Evolutionary conservation across 2,113 vertebrate species (phyloP).

Genomic region (Alligator mississippiensis): DNA sequence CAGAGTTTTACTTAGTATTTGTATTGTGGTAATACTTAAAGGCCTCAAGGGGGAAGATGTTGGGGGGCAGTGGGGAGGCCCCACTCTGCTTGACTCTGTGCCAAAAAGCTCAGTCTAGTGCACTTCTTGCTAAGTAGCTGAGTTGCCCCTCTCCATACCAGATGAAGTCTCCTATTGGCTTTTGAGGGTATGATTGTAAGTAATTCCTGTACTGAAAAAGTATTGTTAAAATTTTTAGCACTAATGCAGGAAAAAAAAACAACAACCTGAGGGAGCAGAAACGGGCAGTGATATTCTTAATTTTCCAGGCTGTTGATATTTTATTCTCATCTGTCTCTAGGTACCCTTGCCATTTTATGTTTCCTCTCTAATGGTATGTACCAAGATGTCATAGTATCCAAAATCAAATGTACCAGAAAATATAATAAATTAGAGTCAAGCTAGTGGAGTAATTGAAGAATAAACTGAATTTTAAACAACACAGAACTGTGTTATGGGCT

Average conservation of each 20-base stretch:
- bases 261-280: slow-evolving; percentile 4
- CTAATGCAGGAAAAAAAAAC: neutral
- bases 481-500: slow-evolving; percentile 35
- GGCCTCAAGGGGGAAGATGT: too few relatives aligned
- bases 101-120: neutral
- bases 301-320: slow-evolving; percentile 67
- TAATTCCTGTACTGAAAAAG: slow-evolving; percentile 17
- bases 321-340: slow-evolving; percentile 35
- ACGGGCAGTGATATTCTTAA: slow-evolving; percentile 49
- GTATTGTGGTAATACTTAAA: neutral
- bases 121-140: neutral
- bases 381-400: slow-evolving; percentile 64
- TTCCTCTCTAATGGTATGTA: slow-evolving; percentile 65
- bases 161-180: slow-evolving; percentile 8
- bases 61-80: neutral
- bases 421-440: slow-evolving; percentile 68
- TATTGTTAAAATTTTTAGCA: neutral
- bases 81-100: too few relatives aligned
- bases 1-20: neutral
- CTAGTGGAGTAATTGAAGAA: slow-evolving; percentile 72
- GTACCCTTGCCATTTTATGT: slow-evolving; percentile 56
- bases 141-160: neutral
- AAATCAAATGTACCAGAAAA: slow-evolving; percentile 77
- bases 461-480: slow-evolving; percentile 74
- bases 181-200: slow-evolving; percentile 20